phyloP scores from a whole-genome alignment of 2,113 vertebrate species.

The Regulus satrapa region DNA sequence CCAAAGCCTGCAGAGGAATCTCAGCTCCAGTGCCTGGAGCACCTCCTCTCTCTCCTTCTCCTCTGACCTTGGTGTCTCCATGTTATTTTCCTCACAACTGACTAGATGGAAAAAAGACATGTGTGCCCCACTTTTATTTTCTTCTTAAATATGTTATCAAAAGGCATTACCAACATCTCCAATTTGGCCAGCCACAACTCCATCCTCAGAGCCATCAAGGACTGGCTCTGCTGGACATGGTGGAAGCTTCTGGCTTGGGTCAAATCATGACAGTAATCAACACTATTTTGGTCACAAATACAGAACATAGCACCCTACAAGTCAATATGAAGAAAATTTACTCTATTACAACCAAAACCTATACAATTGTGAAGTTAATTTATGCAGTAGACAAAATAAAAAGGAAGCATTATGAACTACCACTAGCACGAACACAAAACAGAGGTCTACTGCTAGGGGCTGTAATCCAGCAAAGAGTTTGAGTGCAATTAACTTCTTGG shows the following conservation, averaged over 20 bases:
- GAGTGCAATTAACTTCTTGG: not conserved
- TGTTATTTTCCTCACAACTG: no score
- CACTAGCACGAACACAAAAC: not conserved
- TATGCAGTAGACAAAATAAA: not conserved
- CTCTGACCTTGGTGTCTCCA: not conserved
- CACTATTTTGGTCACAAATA: not conserved
- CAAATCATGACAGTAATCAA: not conserved
- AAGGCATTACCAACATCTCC: not conserved
- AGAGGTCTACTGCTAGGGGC: not conserved
- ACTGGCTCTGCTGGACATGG: not conserved
- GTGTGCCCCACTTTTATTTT: accelerated
- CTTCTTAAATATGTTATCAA: not conserved
- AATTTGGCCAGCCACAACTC: not conserved
- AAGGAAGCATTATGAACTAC: not conserved
- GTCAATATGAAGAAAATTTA: not conserved
- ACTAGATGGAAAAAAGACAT: no score
- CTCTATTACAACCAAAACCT: not conserved
- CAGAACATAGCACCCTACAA: not conserved
- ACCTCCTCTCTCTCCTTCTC: not conserved
- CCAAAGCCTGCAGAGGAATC: accelerated
- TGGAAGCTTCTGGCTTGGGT: not conserved
- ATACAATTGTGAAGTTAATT: not conserved
- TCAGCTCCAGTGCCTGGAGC: accelerated
- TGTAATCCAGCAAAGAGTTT: not conserved
- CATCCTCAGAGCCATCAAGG: no score